phyloP scores from a whole-genome alignment of 2,797 vertebrate species.

The Emydoidea blandingii region DNA sequence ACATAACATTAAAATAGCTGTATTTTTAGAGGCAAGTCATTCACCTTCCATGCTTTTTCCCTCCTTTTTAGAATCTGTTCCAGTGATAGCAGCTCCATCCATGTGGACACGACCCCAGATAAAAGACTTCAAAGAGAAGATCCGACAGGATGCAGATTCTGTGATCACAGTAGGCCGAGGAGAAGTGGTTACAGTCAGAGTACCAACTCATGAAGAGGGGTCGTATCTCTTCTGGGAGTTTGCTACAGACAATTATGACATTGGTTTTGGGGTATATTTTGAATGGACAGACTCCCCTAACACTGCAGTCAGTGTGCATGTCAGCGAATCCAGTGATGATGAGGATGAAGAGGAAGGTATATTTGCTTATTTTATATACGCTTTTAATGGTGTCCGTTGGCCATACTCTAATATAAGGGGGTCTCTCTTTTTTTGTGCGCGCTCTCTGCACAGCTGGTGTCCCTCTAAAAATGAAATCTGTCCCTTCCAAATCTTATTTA shows the following conservation, averaged over 20 bases:
- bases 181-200: constrained; percentile 98
- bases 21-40: background rate
- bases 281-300: constrained; percentile 99
- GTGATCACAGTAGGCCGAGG: constrained; percentile 98
- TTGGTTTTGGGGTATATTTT: constrained; percentile 99
- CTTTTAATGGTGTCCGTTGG: background rate
- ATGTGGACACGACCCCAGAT: constrained; percentile 99
- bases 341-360: constrained; percentile 98
- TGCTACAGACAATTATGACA: constrained; percentile 98
- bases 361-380: background rate
- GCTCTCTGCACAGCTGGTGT: background rate
- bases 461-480: background rate
- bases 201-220: constrained; percentile 98
- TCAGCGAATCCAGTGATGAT: constrained; percentile 98
- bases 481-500: background rate
- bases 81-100: constrained; percentile 96
- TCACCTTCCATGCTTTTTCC: background rate
- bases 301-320: constrained; percentile 96
- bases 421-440: background rate
- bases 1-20: background rate
- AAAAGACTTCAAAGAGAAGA: constrained; percentile 99
- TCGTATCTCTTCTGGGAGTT: constrained; percentile 99
- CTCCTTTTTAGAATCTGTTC: constrained; percentile 85
- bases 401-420: background rate
- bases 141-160: constrained; percentile 97